A percentile compares a stretch with the other conserved stretches of the same genome.
Evolutionary conservation across 2,888 invertebrate species (phyloP).

Genomic region (Frankliniella fusca): DNA sequence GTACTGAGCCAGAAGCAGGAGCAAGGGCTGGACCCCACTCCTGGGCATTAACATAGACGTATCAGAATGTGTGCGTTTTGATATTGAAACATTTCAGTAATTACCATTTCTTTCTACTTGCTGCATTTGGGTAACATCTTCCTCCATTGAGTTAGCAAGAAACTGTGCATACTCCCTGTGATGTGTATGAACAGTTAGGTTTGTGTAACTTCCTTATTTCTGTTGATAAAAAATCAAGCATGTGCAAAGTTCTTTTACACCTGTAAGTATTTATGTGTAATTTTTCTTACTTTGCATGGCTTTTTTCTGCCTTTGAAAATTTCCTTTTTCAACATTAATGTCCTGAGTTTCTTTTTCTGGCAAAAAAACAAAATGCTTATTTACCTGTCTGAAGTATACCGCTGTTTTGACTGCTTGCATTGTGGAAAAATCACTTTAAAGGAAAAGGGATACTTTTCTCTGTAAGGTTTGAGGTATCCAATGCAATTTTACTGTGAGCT

Average conservation of each 20-base stretch:
- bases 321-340: not conserved
- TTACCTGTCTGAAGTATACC: slow-evolving; percentile 12
- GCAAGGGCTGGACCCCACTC: slow-evolving; percentile 16
- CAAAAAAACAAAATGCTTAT: slow-evolving; percentile 29
- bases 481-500: slow-evolving; percentile 35
- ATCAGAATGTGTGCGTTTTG: not conserved
- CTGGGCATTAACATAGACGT: not conserved
- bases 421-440: not conserved
- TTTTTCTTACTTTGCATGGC: slow-evolving; percentile 6
- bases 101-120: not conserved
- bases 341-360: slow-evolving; percentile 31
- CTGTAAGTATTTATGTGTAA: not conserved
- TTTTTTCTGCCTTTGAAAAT: not conserved
- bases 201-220: not conserved
- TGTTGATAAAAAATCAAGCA: not conserved
- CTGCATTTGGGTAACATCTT: not conserved
- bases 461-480: not conserved
- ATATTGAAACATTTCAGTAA: slow-evolving; percentile 1
- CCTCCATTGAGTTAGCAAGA: not conserved
- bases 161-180: not conserved
- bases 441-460: not conserved
- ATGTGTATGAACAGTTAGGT: not conserved
- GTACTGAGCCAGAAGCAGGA: slow-evolving; percentile 16
- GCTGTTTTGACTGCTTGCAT: slow-evolving; percentile 2
- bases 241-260: not conserved